Evolutionary conservation across 30 jellyfish, hydroid and myxozoan genomes (phyloP).

Genomic region (Cassiopea andromeda): DNA sequence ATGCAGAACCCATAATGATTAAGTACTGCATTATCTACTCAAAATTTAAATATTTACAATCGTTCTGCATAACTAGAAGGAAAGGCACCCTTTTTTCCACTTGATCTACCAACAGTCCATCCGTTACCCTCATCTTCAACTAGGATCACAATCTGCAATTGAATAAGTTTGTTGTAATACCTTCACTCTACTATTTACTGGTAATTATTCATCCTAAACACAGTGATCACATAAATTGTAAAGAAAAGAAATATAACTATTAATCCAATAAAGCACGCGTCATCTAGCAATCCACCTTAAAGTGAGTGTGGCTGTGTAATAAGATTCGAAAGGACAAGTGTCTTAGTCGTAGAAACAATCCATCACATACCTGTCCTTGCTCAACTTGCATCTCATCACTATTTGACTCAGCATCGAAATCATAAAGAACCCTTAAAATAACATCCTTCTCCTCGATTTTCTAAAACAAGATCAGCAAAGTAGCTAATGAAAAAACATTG

Average conservation of each 20-base stretch:
- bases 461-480: constrained; percentile 9
- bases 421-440: constrained; percentile 66
- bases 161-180: not conserved
- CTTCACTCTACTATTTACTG: no score
- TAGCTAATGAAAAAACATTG: not conserved
- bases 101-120: constrained; percentile 81
- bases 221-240: no score
- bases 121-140: constrained; percentile 90
- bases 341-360: not conserved
- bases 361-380: constrained; percentile 80
- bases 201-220: no score
- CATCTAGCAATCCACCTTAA: no score
- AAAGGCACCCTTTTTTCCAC: constrained; percentile 68
- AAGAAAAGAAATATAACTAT: no score
- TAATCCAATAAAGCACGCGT: no score
- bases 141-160: constrained; percentile 67
- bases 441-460: constrained; percentile 60
- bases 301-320: no score
- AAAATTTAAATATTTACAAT: not conserved
- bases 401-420: constrained; percentile 74
- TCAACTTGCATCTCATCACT: constrained; percentile 80
- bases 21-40: not conserved
- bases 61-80: constrained; percentile 81
- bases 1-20: no score
- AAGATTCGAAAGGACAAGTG: no score